A percentile compares a stretch with the other conserved stretches of the same genome.
phyloP scores from a whole-genome alignment of 2,113 vertebrate species.

The Archocentrus centrarchus region DNA sequence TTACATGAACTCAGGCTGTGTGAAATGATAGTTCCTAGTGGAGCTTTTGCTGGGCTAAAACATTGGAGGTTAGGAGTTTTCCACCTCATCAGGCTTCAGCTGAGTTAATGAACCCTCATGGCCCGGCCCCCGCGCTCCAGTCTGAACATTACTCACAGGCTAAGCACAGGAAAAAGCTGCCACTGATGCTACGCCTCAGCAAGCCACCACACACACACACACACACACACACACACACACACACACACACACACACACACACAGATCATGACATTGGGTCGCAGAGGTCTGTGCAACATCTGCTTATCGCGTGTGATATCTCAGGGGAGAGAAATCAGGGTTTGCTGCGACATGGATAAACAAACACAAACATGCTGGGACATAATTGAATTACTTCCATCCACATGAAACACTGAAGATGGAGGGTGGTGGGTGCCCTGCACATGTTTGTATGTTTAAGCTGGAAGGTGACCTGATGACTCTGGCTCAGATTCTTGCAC shows the following conservation, averaged over 20 bases:
- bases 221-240: constrained; percentile 8
- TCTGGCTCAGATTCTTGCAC: constrained; percentile 25
- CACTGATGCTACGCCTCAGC: constrained; percentile 59
- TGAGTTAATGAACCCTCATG: constrained; percentile 74
- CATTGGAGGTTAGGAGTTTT: constrained; percentile 65
- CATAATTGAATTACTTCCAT: constrained; percentile 69
- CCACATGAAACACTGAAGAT: constrained; percentile 46
- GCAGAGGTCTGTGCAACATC: constrained; percentile 66
- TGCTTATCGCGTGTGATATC: constrained; percentile 66
- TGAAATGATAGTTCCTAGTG: constrained; percentile 4
- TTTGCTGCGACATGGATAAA: constrained; percentile 61
- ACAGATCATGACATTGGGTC: constrained; percentile 62
- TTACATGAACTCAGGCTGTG: not conserved
- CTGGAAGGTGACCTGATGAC: constrained; percentile 38
- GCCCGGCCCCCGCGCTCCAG: constrained; percentile 37
- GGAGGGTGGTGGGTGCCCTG: constrained; percentile 22
- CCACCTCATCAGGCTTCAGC: constrained; percentile 70
- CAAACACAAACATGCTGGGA: constrained; percentile 68
- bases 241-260: not conserved
- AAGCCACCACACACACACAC: constrained; percentile 25
- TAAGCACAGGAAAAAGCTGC: constrained; percentile 58
- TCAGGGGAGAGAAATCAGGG: constrained; percentile 60
- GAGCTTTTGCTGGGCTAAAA: constrained; percentile 40
- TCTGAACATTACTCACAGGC: constrained; percentile 63
- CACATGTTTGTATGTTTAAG: constrained; percentile 56